Conservation (phyloP, 2,888 invertebrate genomes). For the Morpho helenor region DNA sequence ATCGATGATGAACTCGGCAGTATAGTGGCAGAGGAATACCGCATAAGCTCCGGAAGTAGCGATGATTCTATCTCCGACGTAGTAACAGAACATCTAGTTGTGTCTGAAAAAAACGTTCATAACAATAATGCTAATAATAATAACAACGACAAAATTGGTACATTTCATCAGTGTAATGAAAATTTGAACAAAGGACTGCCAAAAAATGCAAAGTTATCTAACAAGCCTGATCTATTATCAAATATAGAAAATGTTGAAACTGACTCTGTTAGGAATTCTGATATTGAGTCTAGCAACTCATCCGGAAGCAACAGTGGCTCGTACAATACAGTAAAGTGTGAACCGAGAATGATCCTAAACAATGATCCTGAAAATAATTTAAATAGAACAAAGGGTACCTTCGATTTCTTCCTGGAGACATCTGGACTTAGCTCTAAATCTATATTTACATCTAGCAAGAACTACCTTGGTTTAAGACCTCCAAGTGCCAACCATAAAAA, state of each 20-base stretch:
- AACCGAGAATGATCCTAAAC: constrained; percentile 60
- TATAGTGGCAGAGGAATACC: constrained; percentile 72
- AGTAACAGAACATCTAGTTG: constrained; percentile 61
- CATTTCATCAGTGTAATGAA: constrained; percentile 55
- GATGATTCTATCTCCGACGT: constrained; percentile 68
- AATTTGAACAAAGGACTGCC: constrained; percentile 44
- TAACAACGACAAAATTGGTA: constrained; percentile 47
- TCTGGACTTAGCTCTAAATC: constrained; percentile 90
- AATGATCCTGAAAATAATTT: constrained; percentile 46
- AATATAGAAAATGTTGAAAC: constrained; percentile 78
- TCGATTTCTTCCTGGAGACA: constrained; percentile 88
- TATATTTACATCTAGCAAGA: constrained; percentile 78
- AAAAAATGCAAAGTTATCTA: constrained; percentile 72
- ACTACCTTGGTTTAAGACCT: constrained; percentile 69
- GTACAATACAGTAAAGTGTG: constrained; percentile 69
- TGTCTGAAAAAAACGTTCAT: constrained; percentile 58
- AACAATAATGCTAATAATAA: constrained; percentile 31
- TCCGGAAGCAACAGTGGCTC: constrained; percentile 75
- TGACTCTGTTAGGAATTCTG: constrained; percentile 82
- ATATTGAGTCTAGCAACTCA: constrained; percentile 82
- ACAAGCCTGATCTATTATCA: constrained; percentile 75
- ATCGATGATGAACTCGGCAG: constrained; percentile 84
- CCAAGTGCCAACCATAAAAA: constrained; percentile 86
- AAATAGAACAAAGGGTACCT: constrained; percentile 72
- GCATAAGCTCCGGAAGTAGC: constrained; percentile 74